These are phyloP conservation scores for Lamellibrachia luymesi DNA, from an alignment of 1,140 invertebrate genomes.

Conservation along the genomic window DNA sequence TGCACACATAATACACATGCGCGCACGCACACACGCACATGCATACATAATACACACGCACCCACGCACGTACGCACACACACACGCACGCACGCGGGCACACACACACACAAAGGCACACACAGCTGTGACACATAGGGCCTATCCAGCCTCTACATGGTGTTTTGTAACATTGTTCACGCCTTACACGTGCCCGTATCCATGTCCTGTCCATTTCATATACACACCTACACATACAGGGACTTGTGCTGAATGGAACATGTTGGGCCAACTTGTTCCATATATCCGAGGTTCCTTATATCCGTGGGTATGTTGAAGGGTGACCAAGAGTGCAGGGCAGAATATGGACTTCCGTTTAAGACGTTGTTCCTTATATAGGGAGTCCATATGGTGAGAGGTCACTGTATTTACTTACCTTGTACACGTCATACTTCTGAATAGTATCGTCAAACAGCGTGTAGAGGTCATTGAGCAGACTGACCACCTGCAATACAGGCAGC, in stretches of 20 bases:
- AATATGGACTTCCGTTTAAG: slow-evolving; percentile 67
- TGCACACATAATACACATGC: no score
- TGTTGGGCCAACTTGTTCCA: no score
- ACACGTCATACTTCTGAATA: slow-evolving; percentile 86
- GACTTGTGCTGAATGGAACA: no score
- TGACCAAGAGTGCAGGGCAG: slow-evolving; percentile 13
- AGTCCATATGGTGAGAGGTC: no score
- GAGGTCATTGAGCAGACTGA: slow-evolving; percentile 68
- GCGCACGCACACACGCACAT: no score
- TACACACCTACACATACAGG: background rate
- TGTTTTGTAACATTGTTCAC: background rate
- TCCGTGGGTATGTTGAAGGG: no score
- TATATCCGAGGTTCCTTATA: no score
- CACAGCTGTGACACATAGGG: background rate
- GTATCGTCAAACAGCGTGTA: slow-evolving; percentile 93
- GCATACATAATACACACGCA: no score
- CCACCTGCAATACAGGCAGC: slow-evolving; percentile 55
- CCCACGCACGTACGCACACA: background rate
- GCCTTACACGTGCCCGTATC: background rate
- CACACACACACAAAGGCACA: background rate
- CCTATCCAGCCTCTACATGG: background rate
- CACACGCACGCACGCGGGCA: background rate
- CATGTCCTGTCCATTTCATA: background rate
- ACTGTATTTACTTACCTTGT: slow-evolving; percentile 64
- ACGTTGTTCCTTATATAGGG: slow-evolving; percentile 35